A percentile compares a stretch with the other conserved stretches of the same genome.
Evolutionary conservation across 1,140 invertebrate genomes (phyloP).

Genomic region (Aphaenogaster ashmeadi): DNA sequence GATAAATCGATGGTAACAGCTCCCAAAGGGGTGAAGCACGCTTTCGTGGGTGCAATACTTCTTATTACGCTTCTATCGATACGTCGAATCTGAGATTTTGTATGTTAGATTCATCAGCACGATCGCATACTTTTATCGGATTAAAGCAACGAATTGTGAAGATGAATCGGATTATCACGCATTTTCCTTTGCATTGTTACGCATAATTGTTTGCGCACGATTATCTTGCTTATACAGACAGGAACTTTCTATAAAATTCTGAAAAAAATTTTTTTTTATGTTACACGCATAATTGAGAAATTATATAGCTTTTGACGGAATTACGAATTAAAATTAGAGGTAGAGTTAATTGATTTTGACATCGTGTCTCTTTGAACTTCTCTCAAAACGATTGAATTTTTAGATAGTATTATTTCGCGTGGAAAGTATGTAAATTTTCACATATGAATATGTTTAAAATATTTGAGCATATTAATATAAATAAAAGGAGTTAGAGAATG

Average conservation of each 20-base stretch:
- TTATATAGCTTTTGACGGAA: neutral
- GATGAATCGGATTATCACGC: neutral
- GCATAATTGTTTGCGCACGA: neutral
- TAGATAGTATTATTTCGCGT: neutral
- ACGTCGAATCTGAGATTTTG: conserved; percentile 3
- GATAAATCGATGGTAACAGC: conserved; percentile 6
- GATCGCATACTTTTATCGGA: neutral
- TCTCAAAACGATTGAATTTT: neutral
- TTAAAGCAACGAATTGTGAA: neutral
- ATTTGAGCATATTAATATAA: neutral
- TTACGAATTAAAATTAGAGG: neutral
- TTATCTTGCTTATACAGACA: neutral
- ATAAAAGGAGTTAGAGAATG: neutral
- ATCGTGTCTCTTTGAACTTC: neutral
- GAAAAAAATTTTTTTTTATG: neutral
- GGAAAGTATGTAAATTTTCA: neutral
- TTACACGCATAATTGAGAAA: neutral
- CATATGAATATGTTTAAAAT: neutral
- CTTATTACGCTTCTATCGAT: conserved; percentile 3
- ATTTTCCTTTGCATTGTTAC: neutral
- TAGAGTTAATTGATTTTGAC: neutral
- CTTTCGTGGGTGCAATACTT: conserved; percentile 1
- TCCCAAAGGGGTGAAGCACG: neutral
- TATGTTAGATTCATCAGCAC: neutral
- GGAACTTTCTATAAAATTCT: neutral